A percentile compares a stretch with the other conserved stretches of the same genome.
Conservation (phyloP, 2,797 vertebrate genomes). For the Typhlichthys eigenmanni region DNA sequence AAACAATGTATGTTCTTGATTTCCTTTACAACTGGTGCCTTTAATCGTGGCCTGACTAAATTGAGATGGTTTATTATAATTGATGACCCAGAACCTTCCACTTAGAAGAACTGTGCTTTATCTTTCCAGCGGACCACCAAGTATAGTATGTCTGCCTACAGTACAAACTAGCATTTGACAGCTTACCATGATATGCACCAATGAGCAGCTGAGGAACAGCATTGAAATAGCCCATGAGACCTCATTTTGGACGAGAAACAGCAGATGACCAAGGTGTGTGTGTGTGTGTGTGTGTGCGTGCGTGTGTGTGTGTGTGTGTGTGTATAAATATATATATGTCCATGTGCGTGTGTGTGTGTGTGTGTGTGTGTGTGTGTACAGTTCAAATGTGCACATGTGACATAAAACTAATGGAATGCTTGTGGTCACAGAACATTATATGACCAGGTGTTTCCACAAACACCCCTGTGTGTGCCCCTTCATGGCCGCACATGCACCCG, state of each 20-base stretch:
- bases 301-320: background rate
- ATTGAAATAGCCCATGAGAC: constrained; percentile 24
- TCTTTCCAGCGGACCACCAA: constrained; percentile 10
- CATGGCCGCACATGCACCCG: background rate
- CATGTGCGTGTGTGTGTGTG: constrained; percentile 12
- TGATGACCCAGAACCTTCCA: background rate
- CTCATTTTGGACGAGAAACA: constrained; percentile 18
- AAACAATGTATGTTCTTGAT: background rate
- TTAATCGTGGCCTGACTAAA: background rate
- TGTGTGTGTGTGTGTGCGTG: constrained; percentile 4
- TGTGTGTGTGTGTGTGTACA: constrained; percentile 16
- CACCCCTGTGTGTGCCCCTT: background rate
- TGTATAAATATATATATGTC: background rate
- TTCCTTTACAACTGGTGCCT: background rate
- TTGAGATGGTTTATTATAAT: background rate
- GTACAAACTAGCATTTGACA: constrained; percentile 25
- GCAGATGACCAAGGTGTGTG: constrained; percentile 23
- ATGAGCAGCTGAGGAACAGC: constrained; percentile 14
- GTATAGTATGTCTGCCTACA: constrained; percentile 7
- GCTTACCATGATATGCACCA: constrained; percentile 37
- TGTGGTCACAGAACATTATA: constrained; percentile 43
- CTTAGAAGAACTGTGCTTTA: constrained; percentile 15
- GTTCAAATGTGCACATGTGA: constrained; percentile 14
- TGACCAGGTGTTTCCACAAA: constrained; percentile 64
- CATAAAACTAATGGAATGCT: constrained; percentile 40